phyloP scores from a whole-genome alignment of 2,888 invertebrate genomes.

The Pseudolycoriella hygida region DNA sequence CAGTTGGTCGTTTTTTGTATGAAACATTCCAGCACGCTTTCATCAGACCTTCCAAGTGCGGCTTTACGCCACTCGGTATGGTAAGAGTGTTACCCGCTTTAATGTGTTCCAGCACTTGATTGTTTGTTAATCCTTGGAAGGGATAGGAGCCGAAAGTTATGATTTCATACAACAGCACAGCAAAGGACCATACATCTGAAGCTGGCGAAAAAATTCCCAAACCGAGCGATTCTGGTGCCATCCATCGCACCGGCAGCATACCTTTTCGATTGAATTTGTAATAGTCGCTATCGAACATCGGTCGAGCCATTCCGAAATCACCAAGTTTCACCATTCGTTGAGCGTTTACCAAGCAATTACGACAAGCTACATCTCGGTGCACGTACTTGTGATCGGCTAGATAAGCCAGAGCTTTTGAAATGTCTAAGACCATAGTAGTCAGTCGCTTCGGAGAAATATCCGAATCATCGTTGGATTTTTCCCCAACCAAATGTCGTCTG shows the following conservation, averaged over 20 bases:
- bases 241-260: constrained; percentile 82
- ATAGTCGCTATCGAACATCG: constrained; percentile 75
- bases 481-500: constrained; percentile 62
- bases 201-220: constrained; percentile 69
- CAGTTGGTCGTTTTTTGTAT: constrained; percentile 49
- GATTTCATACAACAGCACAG: constrained; percentile 72
- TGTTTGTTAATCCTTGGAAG: constrained; percentile 72
- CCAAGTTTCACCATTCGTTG: constrained; percentile 54
- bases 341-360: constrained; percentile 62
- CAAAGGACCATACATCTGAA: constrained; percentile 84
- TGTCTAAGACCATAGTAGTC: constrained; percentile 75
- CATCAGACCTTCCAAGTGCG: constrained; percentile 65
- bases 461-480: constrained; percentile 37
- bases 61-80: constrained; percentile 60
- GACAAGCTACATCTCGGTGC: constrained; percentile 71
- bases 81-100: constrained; percentile 51
- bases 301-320: constrained; percentile 86
- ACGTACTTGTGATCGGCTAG: constrained; percentile 71
- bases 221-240: constrained; percentile 76
- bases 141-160: constrained; percentile 84
- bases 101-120: constrained; percentile 65
- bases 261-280: constrained; percentile 77
- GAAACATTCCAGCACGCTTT: constrained; percentile 65
- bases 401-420: constrained; percentile 70
- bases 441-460: constrained; percentile 63